phyloP scores from a whole-genome alignment of 2,797 vertebrate species.

The Gorsachius magnificus region DNA sequence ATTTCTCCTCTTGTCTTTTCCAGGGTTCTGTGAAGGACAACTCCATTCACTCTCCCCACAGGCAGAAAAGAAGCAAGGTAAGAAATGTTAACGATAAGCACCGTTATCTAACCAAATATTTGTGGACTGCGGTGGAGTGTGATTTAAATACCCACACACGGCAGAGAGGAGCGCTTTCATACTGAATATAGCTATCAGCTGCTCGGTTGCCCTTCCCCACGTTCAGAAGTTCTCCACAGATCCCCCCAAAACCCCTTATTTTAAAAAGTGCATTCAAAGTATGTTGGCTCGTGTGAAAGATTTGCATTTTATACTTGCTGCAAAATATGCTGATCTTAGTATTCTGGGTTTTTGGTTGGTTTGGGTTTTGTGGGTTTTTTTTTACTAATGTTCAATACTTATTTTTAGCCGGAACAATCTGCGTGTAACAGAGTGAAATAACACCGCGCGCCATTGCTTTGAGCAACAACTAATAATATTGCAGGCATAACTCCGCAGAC shows the following conservation, averaged over 20 bases:
- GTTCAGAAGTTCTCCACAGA: not conserved
- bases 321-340: not conserved
- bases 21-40: slow-evolving; percentile 47
- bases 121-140: slow-evolving; percentile 21
- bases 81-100: slow-evolving; percentile 36
- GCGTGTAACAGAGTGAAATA: slow-evolving; percentile 46
- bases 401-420: slow-evolving; percentile 40
- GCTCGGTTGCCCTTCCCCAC: not conserved
- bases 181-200: slow-evolving; percentile 43
- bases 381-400: slow-evolving; percentile 16
- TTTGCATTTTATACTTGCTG: not conserved
- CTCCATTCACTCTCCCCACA: not conserved
- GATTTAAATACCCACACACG: slow-evolving; percentile 17
- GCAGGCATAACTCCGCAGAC: slow-evolving; percentile 38
- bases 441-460: not conserved
- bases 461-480: slow-evolving; percentile 61
- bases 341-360: not conserved
- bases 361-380: not conserved
- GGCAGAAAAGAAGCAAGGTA: slow-evolving; percentile 58
- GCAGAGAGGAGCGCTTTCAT: not conserved
- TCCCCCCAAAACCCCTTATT: not conserved
- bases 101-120: slow-evolving; percentile 35
- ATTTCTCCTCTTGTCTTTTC: not conserved
- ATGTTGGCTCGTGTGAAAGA: not conserved
- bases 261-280: not conserved